phyloP scores from a whole-genome alignment of 2,797 vertebrate species.

The Myiotriccus ornatus region DNA sequence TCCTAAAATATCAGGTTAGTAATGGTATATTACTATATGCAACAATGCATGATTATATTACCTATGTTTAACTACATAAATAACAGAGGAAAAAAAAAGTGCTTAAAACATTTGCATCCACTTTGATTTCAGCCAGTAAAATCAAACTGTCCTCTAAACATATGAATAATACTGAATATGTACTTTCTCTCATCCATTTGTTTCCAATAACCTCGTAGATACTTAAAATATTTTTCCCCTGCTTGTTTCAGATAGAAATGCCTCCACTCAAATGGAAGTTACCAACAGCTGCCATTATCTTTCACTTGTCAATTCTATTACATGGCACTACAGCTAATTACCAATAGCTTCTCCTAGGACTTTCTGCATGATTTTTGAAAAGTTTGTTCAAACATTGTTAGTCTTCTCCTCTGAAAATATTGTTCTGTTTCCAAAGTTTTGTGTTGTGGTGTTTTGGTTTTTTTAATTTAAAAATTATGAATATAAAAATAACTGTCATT shows the following conservation, averaged over 20 bases:
- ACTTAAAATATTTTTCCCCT: neutral
- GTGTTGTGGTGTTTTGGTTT: neutral
- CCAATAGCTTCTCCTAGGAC: neutral
- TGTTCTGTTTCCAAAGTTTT: conserved; percentile 31
- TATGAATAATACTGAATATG: conserved; percentile 73
- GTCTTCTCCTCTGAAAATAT: conserved; percentile 39
- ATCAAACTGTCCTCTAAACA: conserved; percentile 65
- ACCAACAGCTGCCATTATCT: neutral
- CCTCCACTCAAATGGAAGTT: neutral
- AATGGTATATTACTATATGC: conserved; percentile 7
- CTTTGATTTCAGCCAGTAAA: conserved; percentile 74
- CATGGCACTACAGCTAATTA: neutral
- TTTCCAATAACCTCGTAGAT: conserved; percentile 17
- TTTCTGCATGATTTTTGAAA: conserved; percentile 5
- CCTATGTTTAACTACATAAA: conserved; percentile 64
- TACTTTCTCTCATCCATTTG: conserved; percentile 2
- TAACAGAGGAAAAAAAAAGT: conserved; percentile 68
- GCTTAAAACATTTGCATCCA: conserved; percentile 69
- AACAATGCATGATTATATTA: conserved; percentile 45
- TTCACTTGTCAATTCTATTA: neutral
- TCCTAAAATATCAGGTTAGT: conserved; percentile 36
- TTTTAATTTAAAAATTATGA: neutral
- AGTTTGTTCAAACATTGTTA: neutral
- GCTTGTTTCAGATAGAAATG: neutral
- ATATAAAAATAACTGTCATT: conserved; percentile 66